phyloP scores from a whole-genome alignment of 1,140 invertebrate species.

The Achatina immaculata region DNA sequence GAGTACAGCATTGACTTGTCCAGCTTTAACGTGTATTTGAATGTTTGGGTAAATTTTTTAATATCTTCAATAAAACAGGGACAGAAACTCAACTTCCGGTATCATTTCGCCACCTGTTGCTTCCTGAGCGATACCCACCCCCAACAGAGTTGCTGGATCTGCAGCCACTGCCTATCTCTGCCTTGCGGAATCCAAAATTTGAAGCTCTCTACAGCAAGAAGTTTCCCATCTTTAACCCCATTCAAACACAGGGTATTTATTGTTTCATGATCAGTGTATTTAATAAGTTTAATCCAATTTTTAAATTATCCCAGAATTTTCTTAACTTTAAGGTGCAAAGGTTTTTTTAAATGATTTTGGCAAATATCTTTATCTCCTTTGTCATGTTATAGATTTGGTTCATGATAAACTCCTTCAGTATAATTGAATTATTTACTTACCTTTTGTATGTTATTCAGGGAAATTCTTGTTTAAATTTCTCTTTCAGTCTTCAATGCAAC shows the following conservation, averaged over 20 bases:
- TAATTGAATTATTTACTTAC: no score
- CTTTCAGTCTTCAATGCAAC: slow-evolving; percentile 93
- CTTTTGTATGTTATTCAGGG: no score
- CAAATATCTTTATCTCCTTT: background rate
- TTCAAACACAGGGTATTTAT: slow-evolving; percentile 88
- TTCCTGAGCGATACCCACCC: slow-evolving; percentile 98
- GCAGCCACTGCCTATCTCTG: slow-evolving; percentile 90
- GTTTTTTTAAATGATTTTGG: background rate
- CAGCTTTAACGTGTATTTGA: no score
- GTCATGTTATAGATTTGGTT: no score
- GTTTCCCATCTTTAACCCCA: slow-evolving; percentile 97
- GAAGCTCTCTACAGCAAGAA: slow-evolving; percentile 87
- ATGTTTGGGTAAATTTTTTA: no score
- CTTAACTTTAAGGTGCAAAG: no score
- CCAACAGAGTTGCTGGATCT: slow-evolving; percentile 98
- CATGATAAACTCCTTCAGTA: no score
- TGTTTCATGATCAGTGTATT: no score
- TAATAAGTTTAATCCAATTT: background rate
- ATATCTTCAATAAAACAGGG: no score
- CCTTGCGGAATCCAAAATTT: slow-evolving; percentile 84
- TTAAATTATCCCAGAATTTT: no score
- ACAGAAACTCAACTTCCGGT: slow-evolving; percentile 96
- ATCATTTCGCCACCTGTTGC: slow-evolving; percentile 95
- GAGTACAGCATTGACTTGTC: no score
- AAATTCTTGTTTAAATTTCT: slow-evolving; percentile 36